Conservation (phyloP, 2,797 vertebrate genomes). For the Knipowitschia caucasica region DNA sequence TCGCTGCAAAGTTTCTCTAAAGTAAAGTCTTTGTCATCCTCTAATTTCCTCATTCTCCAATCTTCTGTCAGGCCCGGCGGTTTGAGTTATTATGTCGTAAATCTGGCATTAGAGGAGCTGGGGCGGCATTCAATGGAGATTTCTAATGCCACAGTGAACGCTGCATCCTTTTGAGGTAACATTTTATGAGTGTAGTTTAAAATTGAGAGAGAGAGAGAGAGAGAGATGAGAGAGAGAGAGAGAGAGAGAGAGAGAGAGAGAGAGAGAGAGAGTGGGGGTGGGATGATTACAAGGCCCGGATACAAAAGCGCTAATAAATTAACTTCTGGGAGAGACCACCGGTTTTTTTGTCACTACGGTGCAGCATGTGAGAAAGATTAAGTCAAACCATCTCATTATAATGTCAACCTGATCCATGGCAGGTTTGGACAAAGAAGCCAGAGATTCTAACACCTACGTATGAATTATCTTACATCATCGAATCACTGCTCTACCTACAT, state of each 20-base stretch:
- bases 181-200: background rate
- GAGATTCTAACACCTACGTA: too few relatives aligned
- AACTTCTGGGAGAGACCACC: background rate
- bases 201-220: too few relatives aligned
- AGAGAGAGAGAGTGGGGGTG: background rate
- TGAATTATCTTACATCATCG: too few relatives aligned
- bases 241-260: too few relatives aligned
- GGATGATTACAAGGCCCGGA: background rate
- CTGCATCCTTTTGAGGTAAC: background rate
- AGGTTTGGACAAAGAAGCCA: background rate
- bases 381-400: background rate
- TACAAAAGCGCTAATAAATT: background rate
- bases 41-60: background rate
- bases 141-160: background rate
- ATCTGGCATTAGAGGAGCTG: background rate
- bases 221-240: too few relatives aligned
- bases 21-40: background rate
- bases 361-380: background rate
- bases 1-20: background rate
- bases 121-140: background rate
- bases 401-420: background rate
- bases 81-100: slow-evolving; percentile 18
- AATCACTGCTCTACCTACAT: too few relatives aligned
- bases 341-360: background rate
- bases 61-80: background rate